These are phyloP conservation scores for Poeciliopsis gracilis DNA, from an alignment of 2,797 vertebrate genomes.

Conservation along the genomic window DNA sequence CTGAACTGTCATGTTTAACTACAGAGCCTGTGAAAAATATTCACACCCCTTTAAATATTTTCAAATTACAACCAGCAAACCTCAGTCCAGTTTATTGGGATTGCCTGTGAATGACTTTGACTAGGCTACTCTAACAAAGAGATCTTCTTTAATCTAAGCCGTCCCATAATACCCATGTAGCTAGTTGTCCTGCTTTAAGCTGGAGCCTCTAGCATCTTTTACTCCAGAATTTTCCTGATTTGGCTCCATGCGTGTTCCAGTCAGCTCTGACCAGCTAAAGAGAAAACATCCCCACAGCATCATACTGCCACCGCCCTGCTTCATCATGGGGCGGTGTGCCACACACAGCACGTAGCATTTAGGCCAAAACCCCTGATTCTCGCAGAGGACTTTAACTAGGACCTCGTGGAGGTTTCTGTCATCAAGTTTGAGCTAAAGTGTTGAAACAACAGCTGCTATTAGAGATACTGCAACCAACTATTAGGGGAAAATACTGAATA, in stretches of 20 bases:
- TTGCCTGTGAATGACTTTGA: neutral
- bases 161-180: neutral
- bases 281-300: neutral
- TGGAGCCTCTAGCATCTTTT: neutral
- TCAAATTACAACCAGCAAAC: neutral
- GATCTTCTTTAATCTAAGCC: neutral
- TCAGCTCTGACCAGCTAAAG: neutral
- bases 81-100: neutral
- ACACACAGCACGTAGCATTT: neutral
- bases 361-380: neutral
- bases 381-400: neutral
- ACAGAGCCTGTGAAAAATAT: neutral
- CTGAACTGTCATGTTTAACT: neutral
- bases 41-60: neutral
- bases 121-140: neutral
- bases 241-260: neutral
- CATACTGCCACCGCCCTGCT: neutral
- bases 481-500: neutral
- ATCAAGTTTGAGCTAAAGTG: neutral
- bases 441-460: neutral
- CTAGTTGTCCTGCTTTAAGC: neutral
- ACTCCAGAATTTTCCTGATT: neutral
- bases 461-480: neutral
- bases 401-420: neutral
- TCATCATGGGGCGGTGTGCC: neutral